phyloP scores from a whole-genome alignment of 1,140 invertebrate species.

The Pogonomyrmex californicus region DNA sequence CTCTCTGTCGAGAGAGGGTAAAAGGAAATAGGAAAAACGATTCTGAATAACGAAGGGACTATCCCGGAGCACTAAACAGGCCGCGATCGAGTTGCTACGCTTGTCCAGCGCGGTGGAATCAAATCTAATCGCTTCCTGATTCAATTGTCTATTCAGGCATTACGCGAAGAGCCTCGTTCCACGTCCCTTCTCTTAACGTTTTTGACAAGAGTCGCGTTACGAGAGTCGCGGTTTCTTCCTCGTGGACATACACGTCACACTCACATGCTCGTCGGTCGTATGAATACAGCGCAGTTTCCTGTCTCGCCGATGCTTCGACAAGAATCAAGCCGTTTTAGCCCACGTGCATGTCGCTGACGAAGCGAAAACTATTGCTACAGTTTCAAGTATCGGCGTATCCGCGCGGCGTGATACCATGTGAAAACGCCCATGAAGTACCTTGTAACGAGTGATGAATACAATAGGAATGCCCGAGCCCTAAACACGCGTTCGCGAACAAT shows the following conservation, averaged over 20 bases:
- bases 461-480: conserved; percentile 30
- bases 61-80: conserved; percentile 30
- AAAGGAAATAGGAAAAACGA: conserved; percentile 47
- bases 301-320: conserved; percentile 54
- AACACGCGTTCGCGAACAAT: conserved; percentile 34
- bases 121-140: conserved; percentile 68
- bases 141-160: conserved; percentile 68
- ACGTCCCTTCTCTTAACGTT: conserved; percentile 41
- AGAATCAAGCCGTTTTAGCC: conserved; percentile 55
- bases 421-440: conserved; percentile 24
- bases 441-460: conserved; percentile 43
- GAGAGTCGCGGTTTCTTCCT: conserved; percentile 32
- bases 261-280: background rate
- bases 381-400: conserved; percentile 56
- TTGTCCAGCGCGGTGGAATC: conserved; percentile 50
- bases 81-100: conserved; percentile 62
- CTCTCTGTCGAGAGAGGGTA: background rate
- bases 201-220: conserved; percentile 44
- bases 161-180: conserved; percentile 36
- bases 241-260: conserved; percentile 27
- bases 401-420: conserved; percentile 6
- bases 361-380: conserved; percentile 61
- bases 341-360: conserved; percentile 51
- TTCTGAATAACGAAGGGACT: conserved; percentile 42
- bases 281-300: conserved; percentile 49